These are phyloP conservation scores for Halocynthia roretzi DNA, from an alignment of 23 tunicate genomes.

Conservation along the genomic window DNA sequence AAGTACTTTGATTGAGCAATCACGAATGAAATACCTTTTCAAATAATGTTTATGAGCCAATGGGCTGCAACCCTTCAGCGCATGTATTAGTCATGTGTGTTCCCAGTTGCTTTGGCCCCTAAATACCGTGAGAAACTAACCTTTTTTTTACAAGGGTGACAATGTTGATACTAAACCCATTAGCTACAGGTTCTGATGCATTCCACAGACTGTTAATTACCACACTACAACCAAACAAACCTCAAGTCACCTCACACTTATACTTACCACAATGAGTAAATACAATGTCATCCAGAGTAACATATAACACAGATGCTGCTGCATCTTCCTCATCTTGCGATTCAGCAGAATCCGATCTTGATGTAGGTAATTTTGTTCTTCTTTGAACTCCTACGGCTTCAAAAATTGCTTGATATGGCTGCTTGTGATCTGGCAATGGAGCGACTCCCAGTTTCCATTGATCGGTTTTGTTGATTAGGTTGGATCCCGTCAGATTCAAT, in stretches of 20 bases:
- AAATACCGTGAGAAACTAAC: too few species aligned
- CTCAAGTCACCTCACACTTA: not conserved
- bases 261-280: conserved; percentile 91
- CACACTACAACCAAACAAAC: not conserved
- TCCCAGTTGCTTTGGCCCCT: too few species aligned
- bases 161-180: not conserved
- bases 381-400: conserved; percentile 32
- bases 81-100: too few species aligned
- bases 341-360: not conserved
- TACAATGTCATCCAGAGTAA: conserved; percentile 77
- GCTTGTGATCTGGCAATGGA: conserved; percentile 67
- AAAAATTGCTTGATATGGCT: conserved; percentile 67
- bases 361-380: not conserved
- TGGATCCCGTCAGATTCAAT: conserved; percentile 27
- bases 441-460: conserved; percentile 46
- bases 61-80: too few species aligned
- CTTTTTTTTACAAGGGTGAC: too few species aligned
- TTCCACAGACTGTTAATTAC: not conserved
- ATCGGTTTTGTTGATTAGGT: conserved; percentile 5
- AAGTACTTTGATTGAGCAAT: too few species aligned
- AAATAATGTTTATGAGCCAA: too few species aligned
- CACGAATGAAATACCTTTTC: too few species aligned
- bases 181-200: not conserved
- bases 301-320: conserved; percentile 19
- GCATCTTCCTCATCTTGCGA: not conserved